A percentile compares a stretch with the other conserved stretches of the same genome.
Evolutionary conservation across 2,113 vertebrate genomes (phyloP).

Genomic region (Heterocephalus glaber): DNA sequence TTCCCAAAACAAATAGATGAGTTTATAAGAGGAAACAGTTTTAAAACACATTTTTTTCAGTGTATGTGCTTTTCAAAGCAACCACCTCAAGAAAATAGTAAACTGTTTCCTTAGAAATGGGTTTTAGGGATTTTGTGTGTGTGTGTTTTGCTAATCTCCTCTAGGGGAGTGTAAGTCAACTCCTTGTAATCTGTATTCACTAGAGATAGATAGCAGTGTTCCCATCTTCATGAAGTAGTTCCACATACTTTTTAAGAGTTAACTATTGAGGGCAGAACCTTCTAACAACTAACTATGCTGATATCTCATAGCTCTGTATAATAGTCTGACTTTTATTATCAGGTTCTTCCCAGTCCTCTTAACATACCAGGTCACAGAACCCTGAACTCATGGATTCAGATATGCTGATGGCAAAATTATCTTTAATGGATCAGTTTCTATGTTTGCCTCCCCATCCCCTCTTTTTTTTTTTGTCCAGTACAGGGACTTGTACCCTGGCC

Average conservation of each 20-base stretch:
- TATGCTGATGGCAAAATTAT: neutral
- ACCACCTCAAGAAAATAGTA: neutral
- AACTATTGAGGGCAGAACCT: neutral
- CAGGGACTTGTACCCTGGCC: neutral
- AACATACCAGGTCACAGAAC: neutral
- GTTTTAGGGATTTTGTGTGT: neutral
- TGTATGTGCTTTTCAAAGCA: slow-evolving; percentile 16
- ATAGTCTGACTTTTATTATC: neutral
- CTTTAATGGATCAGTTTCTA: neutral
- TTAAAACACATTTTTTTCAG: neutral
- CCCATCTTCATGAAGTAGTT: neutral
- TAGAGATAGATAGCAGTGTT: neutral
- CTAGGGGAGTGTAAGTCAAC: neutral
- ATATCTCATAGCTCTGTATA: neutral
- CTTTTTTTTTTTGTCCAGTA: neutral
- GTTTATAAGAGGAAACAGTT: neutral
- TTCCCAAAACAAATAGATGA: neutral
- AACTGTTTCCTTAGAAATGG: neutral
- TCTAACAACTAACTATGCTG: neutral
- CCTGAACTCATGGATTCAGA: neutral
- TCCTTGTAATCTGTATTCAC: neutral
- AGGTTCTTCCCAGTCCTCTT: neutral
- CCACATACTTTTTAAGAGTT: neutral
- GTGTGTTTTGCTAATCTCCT: neutral
- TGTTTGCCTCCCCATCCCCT: neutral